These are phyloP conservation scores for Homarus americanus DNA, from an alignment of 1,140 invertebrate species.

Conservation along the genomic window DNA sequence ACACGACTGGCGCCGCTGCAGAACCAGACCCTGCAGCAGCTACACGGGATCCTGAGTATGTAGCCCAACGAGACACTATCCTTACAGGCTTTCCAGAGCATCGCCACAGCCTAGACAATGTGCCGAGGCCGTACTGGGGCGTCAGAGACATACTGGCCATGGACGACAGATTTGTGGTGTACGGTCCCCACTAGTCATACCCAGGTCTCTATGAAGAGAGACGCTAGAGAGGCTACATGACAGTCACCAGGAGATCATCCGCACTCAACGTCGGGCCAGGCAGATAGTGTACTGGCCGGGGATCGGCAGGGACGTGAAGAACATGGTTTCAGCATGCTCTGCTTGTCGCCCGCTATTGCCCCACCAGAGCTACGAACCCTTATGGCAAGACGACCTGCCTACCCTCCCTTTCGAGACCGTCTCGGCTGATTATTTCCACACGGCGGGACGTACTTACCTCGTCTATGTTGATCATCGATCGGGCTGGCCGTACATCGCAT, in stretches of 20 bases:
- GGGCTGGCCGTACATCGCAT: constrained; percentile 30
- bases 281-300: too few relatives aligned
- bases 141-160: constrained; percentile 23
- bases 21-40: constrained; percentile 3
- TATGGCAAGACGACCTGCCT: not conserved
- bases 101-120: not conserved
- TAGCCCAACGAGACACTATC: not conserved
- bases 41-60: not conserved
- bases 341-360: not conserved
- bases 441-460: constrained; percentile 23
- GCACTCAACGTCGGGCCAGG: constrained; percentile 11
- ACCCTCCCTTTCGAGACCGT: constrained; percentile 19
- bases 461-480: constrained; percentile 30
- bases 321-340: too few relatives aligned
- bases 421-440: constrained; percentile 48
- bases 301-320: constrained; percentile 13
- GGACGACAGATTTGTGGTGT: constrained; percentile 28
- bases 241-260: not conserved
- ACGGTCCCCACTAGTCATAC: constrained; percentile 11
- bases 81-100: constrained; percentile 15
- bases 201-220: too few relatives aligned
- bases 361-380: too few relatives aligned
- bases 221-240: too few relatives aligned
- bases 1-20: too few relatives aligned
- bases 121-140: constrained; percentile 10